A percentile compares a stretch with the other conserved stretches of the same genome.
These are phyloP conservation scores for Drosophila pseudoobscura DNA, from an alignment of 1,140 invertebrate genomes.

Conservation along the genomic window DNA sequence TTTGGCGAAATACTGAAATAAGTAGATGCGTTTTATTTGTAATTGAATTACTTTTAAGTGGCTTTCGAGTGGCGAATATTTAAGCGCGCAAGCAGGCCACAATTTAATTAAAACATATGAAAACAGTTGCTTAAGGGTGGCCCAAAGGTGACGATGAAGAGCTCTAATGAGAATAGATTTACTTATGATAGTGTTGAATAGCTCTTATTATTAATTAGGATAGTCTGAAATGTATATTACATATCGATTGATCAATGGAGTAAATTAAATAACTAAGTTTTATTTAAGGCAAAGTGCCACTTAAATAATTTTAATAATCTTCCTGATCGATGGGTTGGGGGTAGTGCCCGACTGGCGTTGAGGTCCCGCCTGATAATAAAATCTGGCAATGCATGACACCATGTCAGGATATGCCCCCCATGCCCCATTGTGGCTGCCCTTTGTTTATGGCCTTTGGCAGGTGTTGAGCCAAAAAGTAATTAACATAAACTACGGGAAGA, in stretches of 20 bases:
- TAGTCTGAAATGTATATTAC: no score
- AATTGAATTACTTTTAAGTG: conserved; percentile 74
- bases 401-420: conserved; percentile 1
- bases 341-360: not conserved
- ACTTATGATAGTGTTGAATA: no score
- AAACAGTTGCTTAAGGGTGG: conserved; percentile 27
- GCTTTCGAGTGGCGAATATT: conserved; percentile 49
- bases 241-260: no score
- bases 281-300: conserved; percentile 39
- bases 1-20: conserved; percentile 50
- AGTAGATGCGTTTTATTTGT: conserved; percentile 63
- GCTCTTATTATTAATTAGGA: no score
- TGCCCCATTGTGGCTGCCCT: no score
- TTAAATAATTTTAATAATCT: conserved; percentile 45
- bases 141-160: not conserved
- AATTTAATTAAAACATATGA: conserved; percentile 50
- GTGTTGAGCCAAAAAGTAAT: conserved; percentile 62
- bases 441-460: conserved; percentile 35
- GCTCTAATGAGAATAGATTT: no score
- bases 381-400: conserved; percentile 29
- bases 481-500: conserved; percentile 42
- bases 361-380: conserved; percentile 28
- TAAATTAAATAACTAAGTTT: conserved; percentile 15
- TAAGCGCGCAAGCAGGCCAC: conserved; percentile 9
- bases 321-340: not conserved